A percentile compares a stretch with the other conserved stretches of the same genome.
Evolutionary conservation across 2,888 invertebrate species (phyloP).

Genomic region (Micropterix aruncella): DNA sequence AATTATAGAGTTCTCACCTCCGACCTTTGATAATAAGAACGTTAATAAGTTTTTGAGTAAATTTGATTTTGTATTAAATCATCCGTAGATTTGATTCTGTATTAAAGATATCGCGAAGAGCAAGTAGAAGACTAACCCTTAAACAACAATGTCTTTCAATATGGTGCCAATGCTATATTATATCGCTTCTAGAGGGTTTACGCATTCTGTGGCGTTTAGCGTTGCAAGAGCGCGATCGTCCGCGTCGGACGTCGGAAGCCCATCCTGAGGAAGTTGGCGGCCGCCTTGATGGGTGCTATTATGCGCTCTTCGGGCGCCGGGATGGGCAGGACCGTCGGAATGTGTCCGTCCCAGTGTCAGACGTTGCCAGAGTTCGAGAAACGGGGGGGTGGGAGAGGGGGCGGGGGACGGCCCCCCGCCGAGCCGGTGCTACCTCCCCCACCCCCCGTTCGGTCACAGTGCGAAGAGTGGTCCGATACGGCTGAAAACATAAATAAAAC

Average conservation of each 20-base stretch:
- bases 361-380: constrained; percentile 61
- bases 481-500: too few species aligned
- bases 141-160: too few species aligned
- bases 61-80: too few species aligned
- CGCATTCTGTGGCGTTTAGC: too few species aligned
- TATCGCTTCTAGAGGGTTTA: too few species aligned
- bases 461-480: constrained; percentile 82
- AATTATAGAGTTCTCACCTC: too few species aligned
- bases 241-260: constrained; percentile 43
- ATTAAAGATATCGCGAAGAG: too few species aligned
- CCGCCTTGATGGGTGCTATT: constrained; percentile 47
- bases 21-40: too few species aligned
- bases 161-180: constrained; percentile 1
- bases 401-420: constrained; percentile 58
- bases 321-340: constrained; percentile 22
- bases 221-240: constrained; percentile 24
- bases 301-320: constrained; percentile 43
- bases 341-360: constrained; percentile 61
- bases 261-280: constrained; percentile 52
- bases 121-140: too few species aligned
- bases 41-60: too few species aligned
- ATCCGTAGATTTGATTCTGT: too few species aligned
- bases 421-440: constrained; percentile 52
- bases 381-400: constrained; percentile 68
- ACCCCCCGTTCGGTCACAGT: constrained; percentile 48